Evolutionary conservation across 2,888 invertebrate genomes (phyloP), one percentile per base, ranked within the genome.

Genomic region (Apamea sordens): DNA sequence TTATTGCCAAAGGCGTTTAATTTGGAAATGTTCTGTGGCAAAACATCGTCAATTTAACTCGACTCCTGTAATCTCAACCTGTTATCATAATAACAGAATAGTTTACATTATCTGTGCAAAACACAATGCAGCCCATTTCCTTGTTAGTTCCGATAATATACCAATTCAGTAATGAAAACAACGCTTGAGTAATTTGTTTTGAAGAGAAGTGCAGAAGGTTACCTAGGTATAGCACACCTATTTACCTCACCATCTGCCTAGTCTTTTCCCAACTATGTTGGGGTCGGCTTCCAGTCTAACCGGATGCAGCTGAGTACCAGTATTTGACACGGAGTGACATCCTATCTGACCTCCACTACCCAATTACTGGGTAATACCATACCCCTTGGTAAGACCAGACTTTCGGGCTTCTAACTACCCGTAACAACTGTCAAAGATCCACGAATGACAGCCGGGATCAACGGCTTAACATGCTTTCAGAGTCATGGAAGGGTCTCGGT

Each of bases 51-150:
- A 86, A 88, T 88, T 89, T 86, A 82, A 86, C 79, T 84, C 68
- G 73, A 88, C 69, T 76, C 69, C 78, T 82, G 87, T 86, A 91
- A 92, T 90, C 85, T 85, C 81, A 88, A 86, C 84, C 89, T 92
- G 90, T 93, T 93, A 93, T 93, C 91, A 93, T 92, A 94, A 93
- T 91, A 92, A 88, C 84, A 70, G 77, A 83, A 87, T 83, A 89
- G 94, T 93, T 94, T 93, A 94, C 92, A 92, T 93, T 92, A 94
- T 87, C 89, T 89, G 68, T 73, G 88, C 87, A 89, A 92, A 92
- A 92, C 92, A 94, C 94, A 94, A 95, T 94, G 92, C 92, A 80
- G 74, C 87, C 89, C 90, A 91, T 94, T 95, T 94, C 94, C 93
- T 93, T 88, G 89, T 92, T 91, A 90, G 92, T 93, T 93, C 92